Base-by-base conservation (phyloP, 2,888 invertebrate genomes). In the Nephrotoma guestfalica region DNA sequence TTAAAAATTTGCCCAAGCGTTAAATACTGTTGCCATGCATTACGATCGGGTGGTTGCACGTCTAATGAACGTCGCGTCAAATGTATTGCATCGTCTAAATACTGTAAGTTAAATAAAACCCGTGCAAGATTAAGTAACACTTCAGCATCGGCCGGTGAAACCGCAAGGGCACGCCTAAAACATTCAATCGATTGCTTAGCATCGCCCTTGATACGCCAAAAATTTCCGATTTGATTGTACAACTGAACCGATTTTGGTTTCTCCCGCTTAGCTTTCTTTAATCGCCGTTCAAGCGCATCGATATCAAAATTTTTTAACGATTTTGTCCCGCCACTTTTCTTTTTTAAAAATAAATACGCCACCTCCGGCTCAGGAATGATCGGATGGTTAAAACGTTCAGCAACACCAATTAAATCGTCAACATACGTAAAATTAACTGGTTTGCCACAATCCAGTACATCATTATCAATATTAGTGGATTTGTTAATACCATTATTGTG, bases 1-100 rank as follows among this genome's bases (percentile, higher is more conserved):
- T 97, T 97, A 90, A 97, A 96, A 91, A 97, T 97, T 92, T 97
- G 97, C 6, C 97, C 97, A 86, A 97, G 93, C 6, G 97, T 97
- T 90, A 97, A 96, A 92, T 97, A 97, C 91, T 97, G 97, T 90
- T 96, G 96, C 97, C 97, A 97, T 2, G 97, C 96, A 90, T 95
- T 96, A 89, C 96, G 95, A 90, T 96, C 96, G 0, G 96, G 95
- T 42, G 96, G 95, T 90, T 96, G 96, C 87, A 97, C 95, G 89
- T 96, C 96, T 71, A 97, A 93, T 13, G 97, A 97, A 89, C 96
- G 94, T 88, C 96, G 93, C 86, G 97, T 97, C 89, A 97, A 93
- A 90, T 96, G 96, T 89, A 97, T 96, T 83, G 97, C 97, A 92
- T 97, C 97, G 91, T 97, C 97, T 88, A 97, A 92, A 91, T 97